Evolutionary conservation across 2,888 invertebrate genomes (phyloP), one percentile per base, ranked within the genome.

Genomic region (Tetropium fuscum): DNA sequence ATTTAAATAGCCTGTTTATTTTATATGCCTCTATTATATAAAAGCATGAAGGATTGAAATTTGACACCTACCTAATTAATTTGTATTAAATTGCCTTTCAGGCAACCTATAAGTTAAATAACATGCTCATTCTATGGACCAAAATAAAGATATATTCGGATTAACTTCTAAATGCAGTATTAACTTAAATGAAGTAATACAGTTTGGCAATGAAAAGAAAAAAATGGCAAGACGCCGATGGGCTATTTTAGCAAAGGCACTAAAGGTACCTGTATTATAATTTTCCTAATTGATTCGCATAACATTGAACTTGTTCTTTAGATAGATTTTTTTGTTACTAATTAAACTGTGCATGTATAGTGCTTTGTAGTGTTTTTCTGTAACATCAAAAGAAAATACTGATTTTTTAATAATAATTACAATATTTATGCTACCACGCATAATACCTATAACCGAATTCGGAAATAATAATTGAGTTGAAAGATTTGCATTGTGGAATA

Each of bases 161-260:
- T 68, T 75, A 63, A 74, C 73, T 71, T 74, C 73, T 69, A 77
- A 75, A 70, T 75, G 75, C 72, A 73, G 70, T 66, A 75, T 79
- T 71, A 77, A 78, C 72, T 70, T 80, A 64, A 76, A 76, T 66
- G 74, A 77, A 68, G 77, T 78, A 60, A 71, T 78, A 69, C 75
- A 66, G 64, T 74, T 73, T 65, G 63, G 63, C 64, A 79, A 77
- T 77, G 79, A 81, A 73, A 82, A 79, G 76, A 81, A 82, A 79
- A 83, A 83, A 74, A 84, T 85, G 64, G 90, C 90, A 15, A 85
- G 88, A 62, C 85, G 87, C 75, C 85, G 90, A 70, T 90, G 90
- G 90, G 87, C 86, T 62, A 86, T 90, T 43, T 81, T 90, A 71
- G 90, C 90, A 53, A 87, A 87, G 68, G 90, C 89, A 38, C 78